These are phyloP conservation scores for Danio tinwini DNA, from an alignment of 2,797 vertebrate species.

Conservation along the genomic window DNA sequence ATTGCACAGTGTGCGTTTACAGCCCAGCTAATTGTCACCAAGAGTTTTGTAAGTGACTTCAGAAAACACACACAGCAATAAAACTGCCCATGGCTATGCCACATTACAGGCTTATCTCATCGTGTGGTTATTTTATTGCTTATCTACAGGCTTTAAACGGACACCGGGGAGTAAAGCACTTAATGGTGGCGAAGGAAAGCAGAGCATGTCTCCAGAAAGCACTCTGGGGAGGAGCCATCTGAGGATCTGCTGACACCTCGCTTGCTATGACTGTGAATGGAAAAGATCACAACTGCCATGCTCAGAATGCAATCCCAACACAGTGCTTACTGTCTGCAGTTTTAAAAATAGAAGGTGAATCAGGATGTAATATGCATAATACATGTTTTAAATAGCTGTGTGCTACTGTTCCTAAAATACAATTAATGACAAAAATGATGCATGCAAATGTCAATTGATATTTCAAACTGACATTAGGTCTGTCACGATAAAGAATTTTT, in stretches of 20 bases:
- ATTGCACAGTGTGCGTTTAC: constrained; percentile 12
- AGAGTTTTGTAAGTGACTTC: constrained; percentile 1
- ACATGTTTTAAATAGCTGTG: background rate
- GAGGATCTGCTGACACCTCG: constrained; percentile 40
- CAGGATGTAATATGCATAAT: background rate
- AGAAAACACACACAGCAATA: constrained; percentile 35
- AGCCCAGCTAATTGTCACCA: constrained; percentile 11
- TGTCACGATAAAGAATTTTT: too few species aligned
- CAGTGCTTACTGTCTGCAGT: background rate
- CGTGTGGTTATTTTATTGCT: constrained; percentile 2
- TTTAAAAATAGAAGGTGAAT: constrained; percentile 7
- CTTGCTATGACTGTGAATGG: constrained; percentile 30
- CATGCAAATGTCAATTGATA: too few species aligned
- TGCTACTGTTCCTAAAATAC: too few species aligned
- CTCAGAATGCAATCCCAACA: background rate
- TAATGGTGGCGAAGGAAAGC: constrained; percentile 24
- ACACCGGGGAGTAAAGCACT: constrained; percentile 19
- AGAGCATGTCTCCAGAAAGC: constrained; percentile 40
- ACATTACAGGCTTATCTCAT: constrained; percentile 41
- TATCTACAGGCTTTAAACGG: constrained; percentile 45
- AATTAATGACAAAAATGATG: too few species aligned
- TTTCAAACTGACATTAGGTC: too few species aligned
- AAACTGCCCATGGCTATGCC: background rate
- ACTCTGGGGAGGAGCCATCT: constrained; percentile 23
- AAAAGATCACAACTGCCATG: background rate